These are phyloP conservation scores for Tupaia chinensis DNA, from an alignment of 2,113 vertebrate species.

Conservation along the genomic window DNA sequence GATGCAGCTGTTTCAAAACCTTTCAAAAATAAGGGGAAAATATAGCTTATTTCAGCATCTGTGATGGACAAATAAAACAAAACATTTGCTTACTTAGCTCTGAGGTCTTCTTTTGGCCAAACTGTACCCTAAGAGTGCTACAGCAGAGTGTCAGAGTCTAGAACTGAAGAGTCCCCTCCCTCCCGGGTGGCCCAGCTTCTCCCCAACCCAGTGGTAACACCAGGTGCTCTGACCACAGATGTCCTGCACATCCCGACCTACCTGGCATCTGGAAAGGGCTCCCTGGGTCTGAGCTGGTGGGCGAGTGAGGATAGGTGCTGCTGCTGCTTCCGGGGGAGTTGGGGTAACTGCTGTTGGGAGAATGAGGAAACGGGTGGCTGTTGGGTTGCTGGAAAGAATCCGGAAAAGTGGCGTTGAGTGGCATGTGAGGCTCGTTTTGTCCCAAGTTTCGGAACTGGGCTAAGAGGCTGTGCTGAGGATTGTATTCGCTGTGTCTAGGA, in stretches of 20 bases:
- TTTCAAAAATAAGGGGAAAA: slow-evolving; percentile 2
- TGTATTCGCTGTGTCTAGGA: slow-evolving; percentile 98
- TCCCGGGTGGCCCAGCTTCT: neutral
- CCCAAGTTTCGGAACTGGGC: slow-evolving; percentile 97
- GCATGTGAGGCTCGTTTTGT: slow-evolving; percentile 98
- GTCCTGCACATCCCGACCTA: slow-evolving; percentile 66
- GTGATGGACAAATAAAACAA: neutral
- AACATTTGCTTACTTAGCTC: neutral
- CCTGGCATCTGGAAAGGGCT: slow-evolving; percentile 99
- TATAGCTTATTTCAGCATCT: slow-evolving; percentile 43
- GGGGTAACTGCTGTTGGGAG: slow-evolving; percentile 95
- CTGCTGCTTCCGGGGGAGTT: slow-evolving; percentile 96
- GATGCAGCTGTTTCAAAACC: slow-evolving; percentile 61
- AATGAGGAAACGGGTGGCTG: slow-evolving; percentile 91
- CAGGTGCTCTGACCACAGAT: neutral
- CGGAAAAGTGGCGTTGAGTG: slow-evolving; percentile 97
- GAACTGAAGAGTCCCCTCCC: too few relatives aligned
- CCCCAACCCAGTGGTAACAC: rapidly evolving
- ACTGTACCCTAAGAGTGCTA: neutral
- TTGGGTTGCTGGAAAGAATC: slow-evolving; percentile 93
- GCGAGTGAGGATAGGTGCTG: slow-evolving; percentile 96
- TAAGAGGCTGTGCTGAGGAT: slow-evolving; percentile 97
- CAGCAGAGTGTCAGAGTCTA: neutral
- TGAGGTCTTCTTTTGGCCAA: neutral
- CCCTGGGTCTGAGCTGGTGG: slow-evolving; percentile 96